A percentile compares a stretch with the other conserved stretches of the same genome.
phyloP scores from a whole-genome alignment of 92 coral and sea anemone genomes.

The Blastomussa wellsi region DNA sequence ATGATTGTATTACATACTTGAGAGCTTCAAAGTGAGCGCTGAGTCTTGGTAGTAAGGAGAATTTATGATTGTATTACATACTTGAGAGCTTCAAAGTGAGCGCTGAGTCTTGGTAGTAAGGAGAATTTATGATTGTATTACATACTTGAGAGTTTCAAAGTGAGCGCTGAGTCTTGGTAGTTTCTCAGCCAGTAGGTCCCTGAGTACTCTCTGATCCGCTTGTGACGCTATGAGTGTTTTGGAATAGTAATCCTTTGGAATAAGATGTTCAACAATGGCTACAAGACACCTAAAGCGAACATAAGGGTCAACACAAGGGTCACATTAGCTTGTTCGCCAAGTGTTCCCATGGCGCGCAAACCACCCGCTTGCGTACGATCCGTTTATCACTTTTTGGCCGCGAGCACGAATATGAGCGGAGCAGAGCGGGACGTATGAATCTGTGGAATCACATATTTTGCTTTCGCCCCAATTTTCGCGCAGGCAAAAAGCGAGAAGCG shows the following conservation, averaged over 20 bases:
- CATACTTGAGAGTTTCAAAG: slow-evolving; percentile 81
- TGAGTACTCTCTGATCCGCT: slow-evolving; percentile 93
- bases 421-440: too few relatives aligned
- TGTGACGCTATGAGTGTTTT: slow-evolving; percentile 91
- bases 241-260: slow-evolving; percentile 91
- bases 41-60: slow-evolving; percentile 66
- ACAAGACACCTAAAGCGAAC: slow-evolving; percentile 81
- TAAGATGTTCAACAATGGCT: slow-evolving; percentile 85
- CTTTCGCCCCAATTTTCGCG: too few relatives aligned
- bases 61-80: slow-evolving; percentile 8
- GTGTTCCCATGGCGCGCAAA: too few relatives aligned
- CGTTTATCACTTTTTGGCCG: too few relatives aligned
- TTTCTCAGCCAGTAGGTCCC: slow-evolving; percentile 85
- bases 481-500: too few relatives aligned
- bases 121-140: background rate
- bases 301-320: background rate
- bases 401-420: too few relatives aligned
- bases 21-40: slow-evolving; percentile 82
- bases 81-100: slow-evolving; percentile 86
- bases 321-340: too few relatives aligned
- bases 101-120: slow-evolving; percentile 66
- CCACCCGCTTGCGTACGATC: too few relatives aligned
- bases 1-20: slow-evolving; percentile 44
- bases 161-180: slow-evolving; percentile 84
- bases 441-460: too few relatives aligned